Percentiles rank a stretch among this genome's conserved stretches.
Conservation (phyloP, 1,140 invertebrate genomes). For the Lordiphosa stackelbergi region DNA sequence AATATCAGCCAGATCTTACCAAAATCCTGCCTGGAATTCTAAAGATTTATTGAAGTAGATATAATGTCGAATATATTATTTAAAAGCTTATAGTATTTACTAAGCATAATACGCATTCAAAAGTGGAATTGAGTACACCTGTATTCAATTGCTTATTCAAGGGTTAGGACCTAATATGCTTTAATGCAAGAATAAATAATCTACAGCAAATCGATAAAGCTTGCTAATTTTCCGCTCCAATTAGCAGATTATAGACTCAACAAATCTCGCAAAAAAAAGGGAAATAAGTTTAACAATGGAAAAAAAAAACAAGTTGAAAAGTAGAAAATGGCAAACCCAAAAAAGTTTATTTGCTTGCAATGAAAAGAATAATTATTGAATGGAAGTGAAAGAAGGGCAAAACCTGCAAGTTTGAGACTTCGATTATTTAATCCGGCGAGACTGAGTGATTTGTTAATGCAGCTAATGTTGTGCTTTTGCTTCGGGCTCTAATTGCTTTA, state of each 20-base stretch:
- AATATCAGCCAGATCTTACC: too few relatives aligned
- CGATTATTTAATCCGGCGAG: not conserved
- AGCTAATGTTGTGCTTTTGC: too few relatives aligned
- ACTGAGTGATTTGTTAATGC: not conserved
- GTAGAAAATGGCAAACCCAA: constrained; percentile 4
- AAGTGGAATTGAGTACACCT: not conserved
- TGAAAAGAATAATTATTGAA: constrained; percentile 6
- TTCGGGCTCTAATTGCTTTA: too few relatives aligned
- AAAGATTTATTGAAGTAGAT: too few relatives aligned
- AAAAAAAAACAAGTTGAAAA: constrained; percentile 29
- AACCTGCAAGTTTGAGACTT: too few relatives aligned
- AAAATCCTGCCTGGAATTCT: too few relatives aligned
- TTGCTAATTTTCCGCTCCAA: constrained; percentile 70
- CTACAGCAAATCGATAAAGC: constrained; percentile 59
- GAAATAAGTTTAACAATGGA: constrained; percentile 37
- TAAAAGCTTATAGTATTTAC: too few relatives aligned
- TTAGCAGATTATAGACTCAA: constrained; percentile 55
- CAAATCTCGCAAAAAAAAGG: constrained; percentile 30
- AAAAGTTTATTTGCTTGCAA: constrained; percentile 7
- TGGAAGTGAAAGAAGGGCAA: not conserved
- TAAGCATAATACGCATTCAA: too few relatives aligned
- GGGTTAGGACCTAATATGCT: not conserved
- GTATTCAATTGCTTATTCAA: not conserved
- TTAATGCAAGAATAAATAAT: constrained; percentile 56
- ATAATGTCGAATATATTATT: too few relatives aligned